Evolutionary conservation across 1,140 invertebrate species (phyloP).

Genomic region (Trachymyrmex septentrionalis): DNA sequence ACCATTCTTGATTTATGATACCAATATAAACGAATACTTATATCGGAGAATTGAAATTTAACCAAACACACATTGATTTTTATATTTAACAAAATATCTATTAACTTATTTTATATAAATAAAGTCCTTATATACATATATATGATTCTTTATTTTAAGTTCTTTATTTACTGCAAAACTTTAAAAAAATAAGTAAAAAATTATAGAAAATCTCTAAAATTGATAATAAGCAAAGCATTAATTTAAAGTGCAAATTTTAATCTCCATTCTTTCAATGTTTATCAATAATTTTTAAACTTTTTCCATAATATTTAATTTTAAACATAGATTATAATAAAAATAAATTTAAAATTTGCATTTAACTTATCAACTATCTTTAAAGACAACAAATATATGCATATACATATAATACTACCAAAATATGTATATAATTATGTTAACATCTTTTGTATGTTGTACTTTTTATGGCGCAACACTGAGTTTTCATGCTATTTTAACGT

Average conservation of each 20-base stretch:
- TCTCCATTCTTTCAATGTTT: background rate
- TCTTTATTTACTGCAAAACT: background rate
- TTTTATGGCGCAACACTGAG: background rate
- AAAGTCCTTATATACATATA: background rate
- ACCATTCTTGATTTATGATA: constrained; percentile 29
- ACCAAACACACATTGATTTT: background rate
- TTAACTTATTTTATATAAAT: background rate
- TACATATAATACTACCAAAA: background rate
- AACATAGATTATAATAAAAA: background rate
- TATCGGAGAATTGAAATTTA: background rate
- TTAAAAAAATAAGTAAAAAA: background rate
- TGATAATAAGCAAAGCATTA: too few relatives aligned
- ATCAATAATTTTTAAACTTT: background rate
- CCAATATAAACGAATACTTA: background rate
- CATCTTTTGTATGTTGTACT: background rate
- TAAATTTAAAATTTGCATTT: background rate
- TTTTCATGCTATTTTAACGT: background rate
- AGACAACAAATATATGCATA: too few relatives aligned
- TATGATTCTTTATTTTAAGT: background rate
- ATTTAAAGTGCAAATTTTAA: background rate
- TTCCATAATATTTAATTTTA: background rate
- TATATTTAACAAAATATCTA: background rate
- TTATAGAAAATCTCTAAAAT: background rate
- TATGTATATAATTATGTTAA: background rate
- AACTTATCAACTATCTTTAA: background rate